These are phyloP conservation scores for Lacerta bilineata DNA, from an alignment of 2,797 vertebrate genomes.

Conservation along the genomic window DNA sequence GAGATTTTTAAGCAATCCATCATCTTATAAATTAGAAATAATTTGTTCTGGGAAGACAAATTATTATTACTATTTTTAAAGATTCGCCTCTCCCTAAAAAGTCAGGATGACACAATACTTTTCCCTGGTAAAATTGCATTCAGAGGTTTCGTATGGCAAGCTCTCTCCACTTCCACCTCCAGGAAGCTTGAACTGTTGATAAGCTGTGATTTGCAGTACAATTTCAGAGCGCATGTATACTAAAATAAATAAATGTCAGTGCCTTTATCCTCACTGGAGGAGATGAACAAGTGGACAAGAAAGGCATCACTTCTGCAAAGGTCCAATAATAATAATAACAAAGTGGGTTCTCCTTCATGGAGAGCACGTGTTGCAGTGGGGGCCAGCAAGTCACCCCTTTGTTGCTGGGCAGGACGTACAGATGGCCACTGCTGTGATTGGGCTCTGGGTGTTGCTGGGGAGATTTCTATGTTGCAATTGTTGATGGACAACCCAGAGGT, in stretches of 20 bases:
- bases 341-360: too few species aligned
- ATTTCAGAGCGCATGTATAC: slow-evolving; percentile 20
- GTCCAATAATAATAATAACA: background rate
- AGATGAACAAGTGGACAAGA: slow-evolving; percentile 16
- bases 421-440: too few species aligned
- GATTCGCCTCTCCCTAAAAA: slow-evolving; percentile 17
- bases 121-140: background rate
- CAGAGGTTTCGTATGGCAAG: slow-evolving; percentile 40
- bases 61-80: slow-evolving; percentile 20
- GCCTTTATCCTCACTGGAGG: slow-evolving; percentile 34
- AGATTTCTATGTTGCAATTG: too few species aligned
- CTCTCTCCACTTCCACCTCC: fast-evolving
- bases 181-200: slow-evolving; percentile 8
- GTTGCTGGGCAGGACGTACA: too few species aligned
- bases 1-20: slow-evolving; percentile 30
- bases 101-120: background rate
- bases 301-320: fast-evolving
- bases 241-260: slow-evolving; percentile 41
- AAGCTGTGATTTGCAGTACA: slow-evolving; percentile 20
- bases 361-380: too few species aligned
- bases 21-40: slow-evolving; percentile 33
- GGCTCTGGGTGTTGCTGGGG: too few species aligned
- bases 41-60: slow-evolving; percentile 34
- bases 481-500: too few species aligned
- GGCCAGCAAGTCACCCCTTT: too few species aligned